These are phyloP conservation scores for Melanerpes aurifrons DNA, from an alignment of 2,113 vertebrate genomes.

Conservation along the genomic window DNA sequence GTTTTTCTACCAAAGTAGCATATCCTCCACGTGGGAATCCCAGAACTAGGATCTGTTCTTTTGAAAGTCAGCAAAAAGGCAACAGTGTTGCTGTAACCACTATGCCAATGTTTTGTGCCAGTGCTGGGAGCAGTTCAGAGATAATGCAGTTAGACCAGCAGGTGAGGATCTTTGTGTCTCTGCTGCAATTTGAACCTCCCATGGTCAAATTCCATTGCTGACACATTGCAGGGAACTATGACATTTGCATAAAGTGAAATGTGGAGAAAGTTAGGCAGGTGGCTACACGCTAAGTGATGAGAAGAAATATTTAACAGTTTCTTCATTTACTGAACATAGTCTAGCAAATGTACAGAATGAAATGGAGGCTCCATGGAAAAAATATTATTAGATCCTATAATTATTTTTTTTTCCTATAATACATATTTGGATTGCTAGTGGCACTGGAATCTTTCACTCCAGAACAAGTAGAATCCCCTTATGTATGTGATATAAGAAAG, in stretches of 20 bases:
- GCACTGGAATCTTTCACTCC: not conserved
- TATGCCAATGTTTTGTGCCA: rapidly evolving
- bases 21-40: not conserved
- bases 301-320: not conserved
- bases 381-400: not conserved
- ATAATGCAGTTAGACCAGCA: rapidly evolving
- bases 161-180: not conserved
- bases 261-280: not conserved
- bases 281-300: not conserved
- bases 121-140: not conserved
- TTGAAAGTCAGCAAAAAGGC: not conserved
- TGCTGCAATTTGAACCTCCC: not conserved
- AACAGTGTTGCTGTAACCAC: not conserved
- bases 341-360: not conserved
- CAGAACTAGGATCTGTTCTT: not conserved
- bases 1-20: not conserved
- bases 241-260: not conserved
- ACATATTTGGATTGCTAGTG: not conserved
- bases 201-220: not conserved
- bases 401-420: not conserved
- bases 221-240: not conserved
- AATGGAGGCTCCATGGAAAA: not conserved
- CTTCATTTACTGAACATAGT: not conserved
- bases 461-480: not conserved
- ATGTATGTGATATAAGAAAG: not conserved